Conservation (phyloP, 2,888 invertebrate genomes). For the Synanthedon andrenaeformis region DNA sequence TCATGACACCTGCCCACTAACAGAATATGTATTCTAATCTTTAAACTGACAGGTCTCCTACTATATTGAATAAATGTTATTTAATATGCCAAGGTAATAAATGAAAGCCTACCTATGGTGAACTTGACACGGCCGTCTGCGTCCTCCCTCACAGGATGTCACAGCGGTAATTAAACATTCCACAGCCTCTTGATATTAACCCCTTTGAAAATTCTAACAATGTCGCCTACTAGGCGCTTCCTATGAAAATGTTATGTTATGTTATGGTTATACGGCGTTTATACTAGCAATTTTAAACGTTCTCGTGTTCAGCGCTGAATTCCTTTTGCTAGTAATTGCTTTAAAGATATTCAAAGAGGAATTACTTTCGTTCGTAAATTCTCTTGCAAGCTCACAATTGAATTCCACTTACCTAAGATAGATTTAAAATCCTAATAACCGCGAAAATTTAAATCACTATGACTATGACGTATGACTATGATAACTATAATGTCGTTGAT, state of each 20-base stretch:
- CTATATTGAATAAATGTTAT: too few species aligned
- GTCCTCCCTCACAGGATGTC: constrained; percentile 31
- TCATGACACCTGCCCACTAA: too few species aligned
- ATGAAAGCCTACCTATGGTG: not conserved
- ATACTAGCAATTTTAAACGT: constrained; percentile 10
- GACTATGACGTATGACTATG: too few species aligned
- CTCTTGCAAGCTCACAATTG: too few species aligned
- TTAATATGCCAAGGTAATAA: too few species aligned
- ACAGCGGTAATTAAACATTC: constrained; percentile 60
- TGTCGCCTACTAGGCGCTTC: constrained; percentile 38
- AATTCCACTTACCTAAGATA: too few species aligned
- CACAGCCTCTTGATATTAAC: constrained; percentile 41
- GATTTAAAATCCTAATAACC: too few species aligned
- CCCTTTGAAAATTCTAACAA: constrained; percentile 59
- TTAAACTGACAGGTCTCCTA: not conserved
- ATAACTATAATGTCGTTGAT: too few species aligned
- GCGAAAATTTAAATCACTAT: too few species aligned
- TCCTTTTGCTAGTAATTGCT: constrained; percentile 8
- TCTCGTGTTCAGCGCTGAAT: constrained; percentile 10
- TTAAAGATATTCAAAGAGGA: not conserved
- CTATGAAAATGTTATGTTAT: constrained; percentile 31
- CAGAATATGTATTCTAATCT: too few species aligned
- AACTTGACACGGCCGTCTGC: constrained; percentile 12
- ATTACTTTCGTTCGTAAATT: too few species aligned
- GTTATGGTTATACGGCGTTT: constrained; percentile 6